Evolutionary conservation across 2,113 vertebrate species (phyloP), one percentile per base, ranked within the genome.

Genomic region (Sigmodon hispidus): DNA sequence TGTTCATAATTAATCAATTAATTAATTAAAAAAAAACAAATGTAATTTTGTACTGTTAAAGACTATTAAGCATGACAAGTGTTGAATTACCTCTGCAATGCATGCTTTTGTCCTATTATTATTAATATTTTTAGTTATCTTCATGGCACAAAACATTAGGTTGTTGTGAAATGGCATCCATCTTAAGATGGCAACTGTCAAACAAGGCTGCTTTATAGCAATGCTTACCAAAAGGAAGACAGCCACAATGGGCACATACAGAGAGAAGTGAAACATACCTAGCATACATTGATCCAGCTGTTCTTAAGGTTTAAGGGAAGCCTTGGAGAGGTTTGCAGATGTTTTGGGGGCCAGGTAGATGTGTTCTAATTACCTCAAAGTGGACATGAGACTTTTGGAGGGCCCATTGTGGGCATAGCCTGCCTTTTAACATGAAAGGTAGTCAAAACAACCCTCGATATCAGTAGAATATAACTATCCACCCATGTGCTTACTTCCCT

Each of bases 61-160:
- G 76, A 59, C 96, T 97, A 97, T 95, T 97, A 96, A 96, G 65
- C 36, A 97, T 94, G 91, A 91, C 75, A 97, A 97, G 55, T 67
- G 0, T 43, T 96, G 97, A 98, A 92, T 85, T 96, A 70, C 90
- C 84, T 83, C 50, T 72, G 29, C 43, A 92, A 45, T 89, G 29
- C 5, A 19, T 89, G 86, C 90, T 95, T 89, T 97, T 96, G n/a
- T n/a, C n/a, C n/a, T n/a, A n/a, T 26, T 73, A 75, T 26, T 29
- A 90, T n/a, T n/a, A 97, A 96, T 95, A 92, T 73, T 86, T 34
- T 92, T 10, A 15, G 19, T 48, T 70, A 80, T 65, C 26, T 93
- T 97, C 81, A 94, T 93, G 70, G 19, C 55, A 88, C 72, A 93
- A 97, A 26, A 55, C 45, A 96, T 93, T 94, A 96, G 86, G 89